Evolutionary conservation across 92 coral and sea anemone genomes (phyloP), one percentile per base, ranked within the genome.

Genomic region (Diadumene lineata): DNA sequence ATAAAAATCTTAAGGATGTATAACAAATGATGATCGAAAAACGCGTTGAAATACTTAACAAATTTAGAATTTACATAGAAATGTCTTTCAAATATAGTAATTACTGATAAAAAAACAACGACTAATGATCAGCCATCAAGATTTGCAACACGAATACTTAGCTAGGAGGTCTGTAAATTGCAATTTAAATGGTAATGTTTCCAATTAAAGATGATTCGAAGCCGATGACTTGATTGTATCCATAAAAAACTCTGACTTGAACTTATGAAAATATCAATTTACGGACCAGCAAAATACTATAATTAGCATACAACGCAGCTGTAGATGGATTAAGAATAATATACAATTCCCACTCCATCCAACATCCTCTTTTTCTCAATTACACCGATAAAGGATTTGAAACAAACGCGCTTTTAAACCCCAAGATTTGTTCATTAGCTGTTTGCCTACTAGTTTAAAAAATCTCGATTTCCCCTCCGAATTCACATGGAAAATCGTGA

Each of bases 291-390:
- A 58, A 58, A 58, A n/a, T 38, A 4, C 13, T 6, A 38, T 38
- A 38, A 38, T 21, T 58, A 21, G 26, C 60, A 53, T 53, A 53
- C 60, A 21, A 53, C 60, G 4, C 64, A 58, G 64, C 64, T 58
- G 64, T 58, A 23, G 9, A 8, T 8, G 51, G 17, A 44, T 9
- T 9, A 17, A 17, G 17, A 53, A 53, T 9, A 38, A 38, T 38
- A 38, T 6, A 4, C 48, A 38, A 4, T 38, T 38, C 48, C 13
- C n/a, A n/a, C n/a, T n/a, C 19, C 56, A 48, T 19, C 56, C 56
- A 48, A 48, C n/a, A n/a, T n/a, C n/a, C n/a, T n/a, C 62, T 7
- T 56, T 8, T 56, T 38, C 48, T 38, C 48, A 4, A 38, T 38
- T 38, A 38, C 48, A n/a, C n/a, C n/a, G n/a, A n/a, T n/a, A n/a